phyloP scores from a whole-genome alignment of 2,888 invertebrate species.

The Eupithecia exiguata region DNA sequence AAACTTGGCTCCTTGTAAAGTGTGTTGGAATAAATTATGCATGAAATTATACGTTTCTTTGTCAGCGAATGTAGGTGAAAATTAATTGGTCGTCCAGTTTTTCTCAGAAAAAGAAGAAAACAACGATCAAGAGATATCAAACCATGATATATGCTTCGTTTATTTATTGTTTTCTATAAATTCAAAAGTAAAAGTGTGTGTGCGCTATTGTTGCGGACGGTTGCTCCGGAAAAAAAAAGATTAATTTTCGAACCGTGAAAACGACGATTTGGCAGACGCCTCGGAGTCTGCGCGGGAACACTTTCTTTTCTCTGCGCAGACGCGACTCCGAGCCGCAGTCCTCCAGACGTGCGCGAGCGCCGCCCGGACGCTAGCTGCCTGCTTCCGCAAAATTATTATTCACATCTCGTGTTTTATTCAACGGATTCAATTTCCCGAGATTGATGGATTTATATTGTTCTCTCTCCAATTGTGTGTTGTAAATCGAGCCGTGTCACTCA shows the following conservation, averaged over 20 bases:
- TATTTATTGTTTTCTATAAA: slow-evolving; percentile 41
- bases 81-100: slow-evolving; percentile 31
- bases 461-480: slow-evolving; percentile 43
- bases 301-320: slow-evolving; percentile 82
- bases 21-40: neutral
- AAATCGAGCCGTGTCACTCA: slow-evolving; percentile 51
- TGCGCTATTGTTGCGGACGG: slow-evolving; percentile 60
- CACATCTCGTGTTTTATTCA: slow-evolving; percentile 49
- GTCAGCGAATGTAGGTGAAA: slow-evolving; percentile 11
- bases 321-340: slow-evolving; percentile 67
- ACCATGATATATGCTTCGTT: slow-evolving; percentile 21
- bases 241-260: slow-evolving; percentile 77
- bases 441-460: slow-evolving; percentile 55
- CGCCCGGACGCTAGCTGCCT: slow-evolving; percentile 63
- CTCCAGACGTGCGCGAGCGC: slow-evolving; percentile 67
- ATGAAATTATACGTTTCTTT: slow-evolving; percentile 6
- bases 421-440: slow-evolving; percentile 45
- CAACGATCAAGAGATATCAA: slow-evolving; percentile 32
- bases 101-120: slow-evolving; percentile 36
- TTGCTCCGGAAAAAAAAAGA: slow-evolving; percentile 71
- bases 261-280: slow-evolving; percentile 80
- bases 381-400: slow-evolving; percentile 52
- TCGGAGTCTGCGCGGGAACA: slow-evolving; percentile 79
- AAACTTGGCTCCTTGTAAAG: neutral
- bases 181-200: slow-evolving; percentile 43